phyloP scores from a whole-genome alignment of 2,797 vertebrate genomes.

The Poecilia wingei region DNA sequence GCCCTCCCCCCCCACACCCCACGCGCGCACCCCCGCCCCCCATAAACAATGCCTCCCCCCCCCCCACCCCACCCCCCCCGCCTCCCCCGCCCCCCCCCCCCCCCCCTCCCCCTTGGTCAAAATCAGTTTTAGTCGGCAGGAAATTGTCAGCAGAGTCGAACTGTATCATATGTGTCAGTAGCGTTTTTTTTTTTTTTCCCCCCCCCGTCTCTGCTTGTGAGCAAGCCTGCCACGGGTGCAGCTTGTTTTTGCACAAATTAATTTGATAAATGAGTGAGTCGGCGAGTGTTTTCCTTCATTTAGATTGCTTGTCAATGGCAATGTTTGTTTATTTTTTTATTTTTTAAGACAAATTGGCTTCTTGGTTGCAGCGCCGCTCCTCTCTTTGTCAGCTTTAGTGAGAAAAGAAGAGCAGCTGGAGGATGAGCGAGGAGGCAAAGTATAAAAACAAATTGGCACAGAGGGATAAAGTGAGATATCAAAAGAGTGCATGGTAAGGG shows the following conservation, averaged over 20 bases:
- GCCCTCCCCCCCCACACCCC: too few species aligned
- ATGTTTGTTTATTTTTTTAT: slow-evolving; percentile 35
- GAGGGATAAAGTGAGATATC: slow-evolving; percentile 76
- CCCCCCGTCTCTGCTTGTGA: slow-evolving; percentile 13
- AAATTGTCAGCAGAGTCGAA: slow-evolving; percentile 36
- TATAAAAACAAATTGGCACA: slow-evolving; percentile 70
- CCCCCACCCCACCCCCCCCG: too few species aligned
- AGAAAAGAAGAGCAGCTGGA: slow-evolving; percentile 31
- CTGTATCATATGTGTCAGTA: slow-evolving; percentile 43
- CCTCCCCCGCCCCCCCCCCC: too few species aligned
- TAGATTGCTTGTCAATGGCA: slow-evolving; percentile 66
- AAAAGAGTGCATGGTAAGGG: slow-evolving; percentile 63
- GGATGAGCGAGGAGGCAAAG: slow-evolving; percentile 61
- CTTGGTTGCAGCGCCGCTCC: slow-evolving; percentile 48
- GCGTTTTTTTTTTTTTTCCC: slow-evolving; percentile 8
- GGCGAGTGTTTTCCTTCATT: slow-evolving; percentile 46
- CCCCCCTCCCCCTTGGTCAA: too few species aligned
- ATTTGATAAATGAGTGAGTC: slow-evolving; percentile 68
- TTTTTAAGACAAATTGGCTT: slow-evolving; percentile 63
- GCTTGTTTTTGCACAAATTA: slow-evolving; percentile 63
- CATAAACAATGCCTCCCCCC: too few species aligned
- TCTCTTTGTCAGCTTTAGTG: slow-evolving; percentile 66
- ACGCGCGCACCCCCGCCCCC: too few species aligned
- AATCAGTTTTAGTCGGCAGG: slow-evolving; percentile 40
- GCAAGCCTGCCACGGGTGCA: slow-evolving; percentile 49